Evolutionary conservation across 1,140 invertebrate species (phyloP), one percentile per base, ranked within the genome.

Genomic region (Agraylea sexmaculata): DNA sequence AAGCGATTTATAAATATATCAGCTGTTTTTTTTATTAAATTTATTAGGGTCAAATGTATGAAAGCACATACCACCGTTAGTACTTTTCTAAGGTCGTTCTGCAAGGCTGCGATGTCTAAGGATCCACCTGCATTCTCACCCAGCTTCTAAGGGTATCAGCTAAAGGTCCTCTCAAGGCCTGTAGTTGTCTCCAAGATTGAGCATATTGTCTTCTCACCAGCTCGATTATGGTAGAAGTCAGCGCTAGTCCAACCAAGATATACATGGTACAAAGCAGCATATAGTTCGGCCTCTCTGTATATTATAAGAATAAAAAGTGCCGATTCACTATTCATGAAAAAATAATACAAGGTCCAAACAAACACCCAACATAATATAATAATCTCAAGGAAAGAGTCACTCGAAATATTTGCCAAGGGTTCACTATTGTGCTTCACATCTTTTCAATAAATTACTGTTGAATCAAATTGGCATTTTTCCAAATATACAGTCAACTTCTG

Each of bases 141-240:
- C 7, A 87, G 62, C 55, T 75, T 22, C 75, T 64, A 21, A 88
- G 60, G 30, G 82, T 77, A 50, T 88, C 84, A 2, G 83, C 80
- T 46, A 89, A 60, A 5, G 83, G 83, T 23, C 83, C 83, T 1
- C 80, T 78, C 7, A 87, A 60, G 16, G 80, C 78, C 58, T 85
- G 77, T 18, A 88, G 57, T 51, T 79, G 77, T 51, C 76, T 71
- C 86, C 86, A 90, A 39, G 82, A 86, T 47, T 83, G 76, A 6
- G 83, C 82, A 58, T 90, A 90, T 55, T 89, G 85, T 37, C 80
- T 64, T 35, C 85, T 63, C 22, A 89, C 83, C 42, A 89, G 62
- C 61, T 94, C 90, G 51, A 94, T 94, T 49, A 93, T 92, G 45
- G 92, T 96, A 1, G 89, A 88, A 2, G 92, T 92, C 29, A 97